Evolutionary conservation across 2,888 invertebrate genomes (phyloP).

Genomic region (Dione juno): DNA sequence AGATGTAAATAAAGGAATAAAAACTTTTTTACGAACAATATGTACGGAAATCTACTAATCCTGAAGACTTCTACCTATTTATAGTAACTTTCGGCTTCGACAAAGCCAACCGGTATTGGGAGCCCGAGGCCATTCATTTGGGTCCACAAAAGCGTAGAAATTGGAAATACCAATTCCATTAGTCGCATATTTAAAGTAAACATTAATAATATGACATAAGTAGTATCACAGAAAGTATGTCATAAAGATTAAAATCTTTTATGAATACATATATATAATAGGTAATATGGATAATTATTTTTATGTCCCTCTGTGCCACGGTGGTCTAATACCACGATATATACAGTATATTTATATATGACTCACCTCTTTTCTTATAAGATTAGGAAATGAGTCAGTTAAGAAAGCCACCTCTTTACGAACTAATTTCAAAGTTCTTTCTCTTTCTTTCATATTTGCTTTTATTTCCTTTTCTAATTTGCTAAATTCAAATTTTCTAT

Average conservation of each 20-base stretch:
- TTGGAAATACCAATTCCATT: conserved; percentile 25
- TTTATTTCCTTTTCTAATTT: conserved; percentile 84
- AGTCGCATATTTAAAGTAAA: conserved; percentile 24
- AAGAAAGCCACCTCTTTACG: conserved; percentile 73
- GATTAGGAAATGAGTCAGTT: conserved; percentile 72
- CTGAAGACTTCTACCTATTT: conserved; percentile 12
- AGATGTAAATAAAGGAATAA: not conserved
- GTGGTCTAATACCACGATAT: no score
- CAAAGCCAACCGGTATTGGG: conserved; percentile 25
- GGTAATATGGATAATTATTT: no score
- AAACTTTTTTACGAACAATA: conserved; percentile 5
- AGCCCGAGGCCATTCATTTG: conserved; percentile 29
- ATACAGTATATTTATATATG: not conserved
- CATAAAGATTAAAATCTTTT: no score
- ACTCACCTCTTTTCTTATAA: conserved; percentile 75
- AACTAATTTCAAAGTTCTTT: conserved; percentile 80
- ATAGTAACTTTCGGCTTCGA: conserved; percentile 14
- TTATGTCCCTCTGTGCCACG: no score
- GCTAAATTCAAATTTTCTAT: conserved; percentile 84
- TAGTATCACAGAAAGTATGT: not conserved
- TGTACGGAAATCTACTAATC: conserved; percentile 10
- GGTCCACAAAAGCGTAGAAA: conserved; percentile 9
- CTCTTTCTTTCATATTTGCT: conserved; percentile 85
- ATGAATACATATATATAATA: no score
- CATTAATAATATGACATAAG: not conserved